Evolutionary conservation across 2,888 invertebrate genomes (phyloP).

Genomic region (Apodemia zela): DNA sequence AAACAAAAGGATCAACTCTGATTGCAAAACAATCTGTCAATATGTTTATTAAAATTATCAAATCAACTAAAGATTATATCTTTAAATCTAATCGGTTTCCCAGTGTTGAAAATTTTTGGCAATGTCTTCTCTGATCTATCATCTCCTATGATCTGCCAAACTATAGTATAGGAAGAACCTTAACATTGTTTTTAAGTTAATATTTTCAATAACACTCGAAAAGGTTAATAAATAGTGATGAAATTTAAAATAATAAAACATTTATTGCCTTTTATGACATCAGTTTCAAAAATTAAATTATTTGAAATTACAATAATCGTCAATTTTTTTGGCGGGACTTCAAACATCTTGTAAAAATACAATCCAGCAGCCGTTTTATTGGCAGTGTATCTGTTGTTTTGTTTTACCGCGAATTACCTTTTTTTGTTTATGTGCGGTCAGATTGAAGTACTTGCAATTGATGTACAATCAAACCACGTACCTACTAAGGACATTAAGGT

Average conservation of each 20-base stretch:
- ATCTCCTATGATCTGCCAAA: background rate
- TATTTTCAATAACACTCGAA: conserved; percentile 1
- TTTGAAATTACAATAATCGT: conserved; percentile 41
- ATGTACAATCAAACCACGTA: background rate
- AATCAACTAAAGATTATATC: too few species aligned
- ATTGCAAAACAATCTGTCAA: too few species aligned
- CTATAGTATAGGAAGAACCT: background rate
- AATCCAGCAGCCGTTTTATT: conserved; percentile 42
- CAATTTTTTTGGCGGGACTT: conserved; percentile 60
- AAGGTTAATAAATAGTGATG: background rate
- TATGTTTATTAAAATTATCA: too few species aligned
- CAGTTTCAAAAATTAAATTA: conserved; percentile 23
- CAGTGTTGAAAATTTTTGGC: too few species aligned
- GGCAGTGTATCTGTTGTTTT: conserved; percentile 38
- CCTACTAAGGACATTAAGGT: background rate
- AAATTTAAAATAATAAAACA: too few species aligned
- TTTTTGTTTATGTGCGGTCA: conserved; percentile 25
- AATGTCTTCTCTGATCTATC: background rate
- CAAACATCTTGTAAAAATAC: conserved; percentile 65
- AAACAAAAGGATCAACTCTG: too few species aligned
- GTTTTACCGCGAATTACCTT: conserved; percentile 33
- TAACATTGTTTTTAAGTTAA: conserved; percentile 1
- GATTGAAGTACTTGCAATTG: background rate
- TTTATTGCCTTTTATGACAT: background rate
- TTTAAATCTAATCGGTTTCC: too few species aligned